A percentile compares a stretch with the other conserved stretches of the same genome.
phyloP scores from a whole-genome alignment of 2,113 vertebrate genomes.

The Trematocara macrostoma region DNA sequence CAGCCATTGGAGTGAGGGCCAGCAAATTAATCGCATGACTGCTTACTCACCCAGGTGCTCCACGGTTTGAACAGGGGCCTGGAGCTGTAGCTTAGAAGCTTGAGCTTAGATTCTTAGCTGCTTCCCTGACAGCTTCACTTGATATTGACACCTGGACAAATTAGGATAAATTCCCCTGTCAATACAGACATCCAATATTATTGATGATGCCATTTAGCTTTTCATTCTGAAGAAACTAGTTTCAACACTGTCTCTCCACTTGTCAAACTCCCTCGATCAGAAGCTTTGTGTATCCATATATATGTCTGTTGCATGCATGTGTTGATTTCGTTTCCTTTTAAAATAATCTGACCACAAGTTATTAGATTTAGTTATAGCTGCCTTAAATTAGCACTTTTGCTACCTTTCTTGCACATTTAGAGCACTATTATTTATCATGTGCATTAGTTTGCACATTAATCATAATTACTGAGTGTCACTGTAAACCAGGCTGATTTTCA shows the following conservation, averaged over 20 bases:
- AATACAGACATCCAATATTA: slow-evolving; percentile 64
- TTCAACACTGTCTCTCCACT: slow-evolving; percentile 2
- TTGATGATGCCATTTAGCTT: slow-evolving; percentile 71
- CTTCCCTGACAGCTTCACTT: slow-evolving; percentile 59
- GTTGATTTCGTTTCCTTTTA: background rate
- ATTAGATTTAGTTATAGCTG: background rate
- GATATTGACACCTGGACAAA: slow-evolving; percentile 73
- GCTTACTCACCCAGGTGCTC: slow-evolving; percentile 28
- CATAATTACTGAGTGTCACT: background rate
- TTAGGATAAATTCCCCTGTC: slow-evolving; percentile 74
- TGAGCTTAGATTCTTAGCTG: background rate
- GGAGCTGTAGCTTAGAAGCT: background rate
- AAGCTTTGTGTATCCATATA: background rate
- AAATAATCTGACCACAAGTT: background rate
- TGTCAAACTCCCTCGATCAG: slow-evolving; percentile 18
- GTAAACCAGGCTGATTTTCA: background rate
- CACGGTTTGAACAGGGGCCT: background rate
- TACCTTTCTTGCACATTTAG: background rate
- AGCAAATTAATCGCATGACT: slow-evolving; percentile 51
- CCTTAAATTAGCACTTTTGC: rapidly evolving
- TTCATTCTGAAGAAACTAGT: slow-evolving; percentile 40
- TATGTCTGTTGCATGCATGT: background rate
- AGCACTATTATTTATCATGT: background rate
- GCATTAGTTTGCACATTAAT: background rate
- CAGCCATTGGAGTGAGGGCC: background rate